Evolutionary conservation across 2,113 vertebrate genomes (phyloP).

Genomic region (Archocentrus centrarchus): DNA sequence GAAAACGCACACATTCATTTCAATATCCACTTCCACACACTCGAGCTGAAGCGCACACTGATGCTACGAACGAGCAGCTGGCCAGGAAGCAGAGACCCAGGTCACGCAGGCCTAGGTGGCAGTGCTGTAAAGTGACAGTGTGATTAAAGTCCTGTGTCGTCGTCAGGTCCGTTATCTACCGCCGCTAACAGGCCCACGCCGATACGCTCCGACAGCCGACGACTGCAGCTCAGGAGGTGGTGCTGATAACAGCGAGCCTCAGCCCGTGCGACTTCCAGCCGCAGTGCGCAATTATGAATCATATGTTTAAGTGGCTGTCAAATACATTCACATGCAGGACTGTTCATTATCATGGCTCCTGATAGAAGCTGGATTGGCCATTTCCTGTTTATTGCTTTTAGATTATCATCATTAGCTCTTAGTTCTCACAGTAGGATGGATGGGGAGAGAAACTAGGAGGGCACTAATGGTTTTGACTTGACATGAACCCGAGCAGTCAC

Average conservation of each 20-base stretch:
- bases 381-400: neutral
- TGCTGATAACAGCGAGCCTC: slow-evolving; percentile 56
- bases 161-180: slow-evolving; percentile 69
- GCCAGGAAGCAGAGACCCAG: slow-evolving; percentile 28
- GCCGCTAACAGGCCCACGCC: slow-evolving; percentile 52
- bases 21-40: neutral
- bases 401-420: neutral
- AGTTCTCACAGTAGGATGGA: neutral
- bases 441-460: neutral
- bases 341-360: slow-evolving; percentile 6
- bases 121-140: slow-evolving; percentile 69
- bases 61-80: slow-evolving; percentile 27
- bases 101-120: slow-evolving; percentile 65
- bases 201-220: slow-evolving; percentile 59
- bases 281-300: slow-evolving; percentile 45
- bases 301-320: slow-evolving; percentile 44
- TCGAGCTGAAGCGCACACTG: neutral
- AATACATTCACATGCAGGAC: slow-evolving; percentile 13
- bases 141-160: slow-evolving; percentile 76
- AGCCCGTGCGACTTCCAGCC: slow-evolving; percentile 11
- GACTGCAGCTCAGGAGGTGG: slow-evolving; percentile 57
- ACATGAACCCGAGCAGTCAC: neutral
- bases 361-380: neutral
- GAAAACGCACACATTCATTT: neutral
- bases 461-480: neutral